Conservation (phyloP, 2,113 vertebrate species). For the Rhadina sibilatrix region DNA sequence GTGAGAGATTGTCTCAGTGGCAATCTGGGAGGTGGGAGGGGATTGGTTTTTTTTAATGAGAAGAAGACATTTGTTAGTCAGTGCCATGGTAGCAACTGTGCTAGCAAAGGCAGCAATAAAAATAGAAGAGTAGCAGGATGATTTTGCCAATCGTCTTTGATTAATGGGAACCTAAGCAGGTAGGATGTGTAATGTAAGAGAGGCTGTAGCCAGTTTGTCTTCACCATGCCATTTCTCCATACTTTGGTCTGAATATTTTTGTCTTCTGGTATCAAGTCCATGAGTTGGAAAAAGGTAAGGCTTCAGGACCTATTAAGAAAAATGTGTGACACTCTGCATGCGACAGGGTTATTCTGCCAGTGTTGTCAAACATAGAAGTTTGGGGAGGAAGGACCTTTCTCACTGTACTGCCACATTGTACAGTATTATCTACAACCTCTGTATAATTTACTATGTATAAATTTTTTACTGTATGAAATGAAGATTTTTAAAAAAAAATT, state of each 20-base stretch:
- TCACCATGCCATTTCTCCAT: background rate
- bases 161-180: background rate
- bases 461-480: too few relatives aligned
- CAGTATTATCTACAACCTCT: too few relatives aligned
- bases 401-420: too few relatives aligned
- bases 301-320: background rate
- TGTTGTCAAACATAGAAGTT: background rate
- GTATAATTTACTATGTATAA: too few relatives aligned
- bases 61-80: background rate
- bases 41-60: background rate
- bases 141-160: background rate
- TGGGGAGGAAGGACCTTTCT: too few relatives aligned
- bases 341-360: background rate
- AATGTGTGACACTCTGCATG: rapidly evolving
- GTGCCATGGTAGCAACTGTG: background rate
- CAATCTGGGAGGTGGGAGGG: rapidly evolving
- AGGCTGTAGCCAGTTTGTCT: background rate
- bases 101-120: background rate
- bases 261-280: background rate
- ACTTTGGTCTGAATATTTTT: background rate
- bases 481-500: too few relatives aligned
- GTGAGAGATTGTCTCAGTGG: background rate
- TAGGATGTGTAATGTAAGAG: background rate
- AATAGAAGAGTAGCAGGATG: background rate
- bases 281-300: background rate